Percentiles rank a stretch among this genome's conserved stretches.
Conservation (phyloP, 2,888 invertebrate genomes). For the Silvanus unidentatus region DNA sequence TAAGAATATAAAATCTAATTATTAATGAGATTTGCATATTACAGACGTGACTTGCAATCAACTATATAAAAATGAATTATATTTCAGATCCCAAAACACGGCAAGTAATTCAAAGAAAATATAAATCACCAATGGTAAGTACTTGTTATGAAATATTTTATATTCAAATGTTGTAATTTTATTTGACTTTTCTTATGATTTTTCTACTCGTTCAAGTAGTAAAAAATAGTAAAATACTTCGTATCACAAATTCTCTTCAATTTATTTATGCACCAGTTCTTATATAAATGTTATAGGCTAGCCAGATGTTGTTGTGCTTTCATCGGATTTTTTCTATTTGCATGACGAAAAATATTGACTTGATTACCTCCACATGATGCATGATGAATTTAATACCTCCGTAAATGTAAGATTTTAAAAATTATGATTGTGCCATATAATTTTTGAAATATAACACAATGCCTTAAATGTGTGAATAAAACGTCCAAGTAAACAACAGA, state of each 20-base stretch:
- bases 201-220: background rate
- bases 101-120: constrained; percentile 93
- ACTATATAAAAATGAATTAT: constrained; percentile 13
- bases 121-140: constrained; percentile 97
- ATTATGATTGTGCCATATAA: constrained; percentile 10
- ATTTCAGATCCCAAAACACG: constrained; percentile 94
- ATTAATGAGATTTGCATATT: constrained; percentile 7
- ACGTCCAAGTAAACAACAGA: no score
- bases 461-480: background rate
- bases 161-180: background rate
- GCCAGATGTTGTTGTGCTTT: constrained; percentile 67
- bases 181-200: background rate
- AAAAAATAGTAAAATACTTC: no score
- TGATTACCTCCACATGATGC: constrained; percentile 23
- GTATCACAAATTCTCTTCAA: background rate
- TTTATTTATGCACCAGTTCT: constrained; percentile 32
- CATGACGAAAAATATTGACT: constrained; percentile 47
- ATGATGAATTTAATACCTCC: constrained; percentile 28
- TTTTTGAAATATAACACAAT: no score
- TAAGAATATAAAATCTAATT: background rate
- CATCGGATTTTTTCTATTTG: constrained; percentile 75
- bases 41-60: constrained; percentile 6
- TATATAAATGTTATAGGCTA: constrained; percentile 62
- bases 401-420: background rate
- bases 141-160: no score